These are phyloP conservation scores for Amphimallon solstitiale DNA, from an alignment of 2,888 invertebrate species.

Conservation along the genomic window DNA sequence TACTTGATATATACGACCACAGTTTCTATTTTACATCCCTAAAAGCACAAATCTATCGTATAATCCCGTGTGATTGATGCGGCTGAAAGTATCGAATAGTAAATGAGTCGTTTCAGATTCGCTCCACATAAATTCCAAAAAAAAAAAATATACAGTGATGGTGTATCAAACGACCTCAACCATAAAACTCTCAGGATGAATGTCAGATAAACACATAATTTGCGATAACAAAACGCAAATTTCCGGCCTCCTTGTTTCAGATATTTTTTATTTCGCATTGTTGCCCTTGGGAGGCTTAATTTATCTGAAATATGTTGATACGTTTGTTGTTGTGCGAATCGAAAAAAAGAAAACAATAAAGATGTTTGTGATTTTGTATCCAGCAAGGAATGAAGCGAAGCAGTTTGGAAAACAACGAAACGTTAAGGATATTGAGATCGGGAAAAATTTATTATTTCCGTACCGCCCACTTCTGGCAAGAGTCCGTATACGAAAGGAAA, in stretches of 20 bases:
- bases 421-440: neutral
- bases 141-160: too few relatives aligned
- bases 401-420: neutral
- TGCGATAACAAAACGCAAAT: slow-evolving; percentile 14
- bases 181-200: too few relatives aligned
- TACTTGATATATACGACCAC: too few relatives aligned
- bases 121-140: too few relatives aligned
- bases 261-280: neutral
- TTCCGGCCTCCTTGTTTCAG: slow-evolving; percentile 4
- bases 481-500: neutral
- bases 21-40: too few relatives aligned
- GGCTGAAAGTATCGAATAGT: too few relatives aligned
- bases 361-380: slow-evolving; percentile 4
- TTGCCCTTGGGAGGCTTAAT: slow-evolving; percentile 17
- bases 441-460: slow-evolving; percentile 4
- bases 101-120: too few relatives aligned
- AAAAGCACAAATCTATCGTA: too few relatives aligned
- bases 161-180: too few relatives aligned
- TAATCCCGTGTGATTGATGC: too few relatives aligned
- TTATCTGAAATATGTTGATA: slow-evolving; percentile 21
- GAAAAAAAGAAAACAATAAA: slow-evolving; percentile 1
- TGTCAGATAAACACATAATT: slow-evolving; percentile 18
- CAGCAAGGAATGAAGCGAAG: neutral
- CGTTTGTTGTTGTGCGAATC: slow-evolving; percentile 1
- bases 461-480: neutral